A percentile compares a stretch with the other conserved stretches of the same genome.
phyloP scores from a whole-genome alignment of 37 sponge, comb jelly and placozoan genomes.

The Sycon ciliatum region DNA sequence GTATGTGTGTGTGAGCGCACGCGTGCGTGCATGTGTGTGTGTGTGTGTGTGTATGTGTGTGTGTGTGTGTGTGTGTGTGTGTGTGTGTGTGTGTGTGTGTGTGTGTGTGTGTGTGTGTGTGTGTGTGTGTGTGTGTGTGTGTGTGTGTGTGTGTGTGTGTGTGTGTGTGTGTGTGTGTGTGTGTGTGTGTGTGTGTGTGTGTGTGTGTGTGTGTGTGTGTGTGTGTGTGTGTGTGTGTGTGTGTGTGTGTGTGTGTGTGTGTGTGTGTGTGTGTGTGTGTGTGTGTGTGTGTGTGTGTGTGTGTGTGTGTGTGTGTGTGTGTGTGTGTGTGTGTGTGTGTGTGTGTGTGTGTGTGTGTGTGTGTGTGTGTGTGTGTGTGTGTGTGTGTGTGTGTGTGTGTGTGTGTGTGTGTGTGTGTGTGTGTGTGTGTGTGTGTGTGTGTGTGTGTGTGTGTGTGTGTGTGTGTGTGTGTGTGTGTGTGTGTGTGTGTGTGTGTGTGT shows the following conservation, averaged over 20 bases:
- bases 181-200: not conserved
- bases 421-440: not conserved
- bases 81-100: constrained; percentile 5
- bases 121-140: not conserved
- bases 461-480: constrained; percentile 5
- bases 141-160: not conserved
- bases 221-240: not conserved
- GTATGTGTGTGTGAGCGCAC: not conserved
- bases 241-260: constrained; percentile 5
- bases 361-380: constrained; percentile 5
- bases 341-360: constrained; percentile 5
- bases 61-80: not conserved
- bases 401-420: constrained; percentile 5
- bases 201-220: not conserved
- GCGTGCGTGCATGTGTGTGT: not conserved
- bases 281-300: not conserved
- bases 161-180: not conserved
- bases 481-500: not conserved
- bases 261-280: constrained; percentile 5
- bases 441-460: constrained; percentile 5
- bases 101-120: not conserved
- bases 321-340: constrained; percentile 1
- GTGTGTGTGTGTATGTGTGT: constrained; percentile 32
- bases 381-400: not conserved
- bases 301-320: not conserved